Percentiles rank a stretch among this genome's conserved stretches.
Evolutionary conservation across 2,888 invertebrate genomes (phyloP).

Genomic region (Drosophila nigritarsus): DNA sequence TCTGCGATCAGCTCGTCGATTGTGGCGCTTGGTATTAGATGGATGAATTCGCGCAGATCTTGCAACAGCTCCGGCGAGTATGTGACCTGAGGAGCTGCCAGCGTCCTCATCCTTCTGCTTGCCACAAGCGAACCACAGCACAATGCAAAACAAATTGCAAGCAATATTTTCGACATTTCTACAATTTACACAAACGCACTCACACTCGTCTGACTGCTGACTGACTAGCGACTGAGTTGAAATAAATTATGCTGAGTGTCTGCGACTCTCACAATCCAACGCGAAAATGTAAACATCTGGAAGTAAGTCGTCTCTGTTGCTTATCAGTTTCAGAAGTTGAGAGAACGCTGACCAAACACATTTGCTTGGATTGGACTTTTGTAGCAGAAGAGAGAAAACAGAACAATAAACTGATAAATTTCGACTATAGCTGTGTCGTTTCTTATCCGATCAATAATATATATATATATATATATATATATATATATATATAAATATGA

Average conservation of each 20-base stretch:
- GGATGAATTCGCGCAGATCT: constrained; percentile 72
- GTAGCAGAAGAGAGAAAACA: constrained; percentile 2
- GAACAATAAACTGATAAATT: not conserved
- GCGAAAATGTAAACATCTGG: not conserved
- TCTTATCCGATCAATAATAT: not conserved
- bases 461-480: not conserved
- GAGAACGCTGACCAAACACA: not conserved
- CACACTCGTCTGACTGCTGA: constrained; percentile 13
- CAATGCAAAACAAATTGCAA: constrained; percentile 16
- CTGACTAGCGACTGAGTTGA: constrained; percentile 26
- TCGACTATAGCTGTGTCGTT: not conserved
- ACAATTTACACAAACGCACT: not conserved
- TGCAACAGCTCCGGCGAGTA: constrained; percentile 76
- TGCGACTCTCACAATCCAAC: not conserved
- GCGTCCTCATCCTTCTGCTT: not conserved
- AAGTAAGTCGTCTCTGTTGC: not conserved
- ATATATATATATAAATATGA: not conserved
- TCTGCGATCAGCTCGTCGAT: constrained; percentile 73
- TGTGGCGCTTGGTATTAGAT: constrained; percentile 66
- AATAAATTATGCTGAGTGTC: constrained; percentile 2
- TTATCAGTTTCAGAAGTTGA: constrained; percentile 30
- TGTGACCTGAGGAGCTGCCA: constrained; percentile 4
- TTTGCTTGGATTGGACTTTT: not conserved
- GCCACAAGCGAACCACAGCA: constrained; percentile 26
- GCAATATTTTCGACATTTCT: constrained; percentile 24